Percentiles rank a stretch among this genome's conserved stretches.
Evolutionary conservation across 2,797 vertebrate genomes (phyloP).

Genomic region (Acanthurus leucopareius): DNA sequence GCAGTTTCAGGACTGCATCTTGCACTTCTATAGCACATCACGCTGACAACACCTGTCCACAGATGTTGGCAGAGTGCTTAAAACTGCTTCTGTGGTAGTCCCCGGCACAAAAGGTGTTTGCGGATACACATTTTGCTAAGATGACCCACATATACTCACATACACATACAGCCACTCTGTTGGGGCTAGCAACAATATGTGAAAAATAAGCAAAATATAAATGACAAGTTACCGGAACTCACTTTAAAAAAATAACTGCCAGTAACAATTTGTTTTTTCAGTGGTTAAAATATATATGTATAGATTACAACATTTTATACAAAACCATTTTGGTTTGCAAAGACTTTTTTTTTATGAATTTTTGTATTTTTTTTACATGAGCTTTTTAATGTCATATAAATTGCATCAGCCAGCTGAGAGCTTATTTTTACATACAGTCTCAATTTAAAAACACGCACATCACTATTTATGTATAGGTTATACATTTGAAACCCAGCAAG

Average conservation of each 20-base stretch:
- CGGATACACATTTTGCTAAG: too few relatives aligned
- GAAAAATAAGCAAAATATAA: neutral
- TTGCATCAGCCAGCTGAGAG: neutral
- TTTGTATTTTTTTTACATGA: neutral
- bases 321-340: neutral
- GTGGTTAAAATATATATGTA: neutral
- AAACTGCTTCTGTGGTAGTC: too few relatives aligned
- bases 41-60: too few relatives aligned
- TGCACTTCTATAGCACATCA: too few relatives aligned
- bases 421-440: neutral
- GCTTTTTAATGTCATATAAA: neutral
- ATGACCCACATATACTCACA: too few relatives aligned
- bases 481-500: neutral
- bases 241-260: neutral
- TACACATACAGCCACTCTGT: too few relatives aligned
- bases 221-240: neutral
- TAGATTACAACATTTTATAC: neutral
- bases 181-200: too few relatives aligned
- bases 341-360: neutral
- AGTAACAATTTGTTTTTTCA: neutral
- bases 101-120: too few relatives aligned
- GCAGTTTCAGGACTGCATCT: too few relatives aligned
- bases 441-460: conserved; percentile 9
- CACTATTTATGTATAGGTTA: neutral
- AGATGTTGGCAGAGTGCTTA: too few relatives aligned